Evolutionary conservation across 1,140 invertebrate species (phyloP).

Genomic region (Sesamia nonagrioides): DNA sequence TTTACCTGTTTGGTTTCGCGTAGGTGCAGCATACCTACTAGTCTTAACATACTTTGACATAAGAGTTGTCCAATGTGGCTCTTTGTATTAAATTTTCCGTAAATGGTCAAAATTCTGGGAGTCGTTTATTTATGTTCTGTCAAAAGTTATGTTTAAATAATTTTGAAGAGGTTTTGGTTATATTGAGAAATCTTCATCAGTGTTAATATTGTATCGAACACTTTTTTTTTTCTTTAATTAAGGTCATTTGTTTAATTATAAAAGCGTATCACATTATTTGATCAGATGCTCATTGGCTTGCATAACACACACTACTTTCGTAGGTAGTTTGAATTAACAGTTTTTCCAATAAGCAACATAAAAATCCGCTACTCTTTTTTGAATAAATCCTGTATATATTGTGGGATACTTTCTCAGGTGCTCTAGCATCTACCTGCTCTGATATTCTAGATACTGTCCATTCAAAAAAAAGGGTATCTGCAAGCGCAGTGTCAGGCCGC

Average conservation of each 20-base stretch:
- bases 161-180: not conserved
- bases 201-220: not conserved
- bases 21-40: constrained; percentile 28
- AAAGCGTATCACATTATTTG: not conserved
- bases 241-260: not conserved
- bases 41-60: constrained; percentile 44
- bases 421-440: too few relatives aligned
- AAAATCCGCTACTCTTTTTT: too few relatives aligned
- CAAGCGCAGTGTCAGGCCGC: too few relatives aligned
- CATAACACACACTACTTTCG: not conserved
- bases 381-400: too few relatives aligned
- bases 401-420: too few relatives aligned
- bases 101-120: constrained; percentile 45
- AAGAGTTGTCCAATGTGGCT: constrained; percentile 30
- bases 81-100: constrained; percentile 25
- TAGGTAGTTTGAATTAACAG: not conserved
- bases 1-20: constrained; percentile 37
- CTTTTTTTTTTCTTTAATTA: not conserved
- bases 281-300: not conserved
- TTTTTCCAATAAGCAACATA: too few relatives aligned
- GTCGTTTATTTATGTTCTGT: constrained; percentile 12
- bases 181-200: constrained; percentile 14
- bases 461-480: too few relatives aligned
- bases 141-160: constrained; percentile 16
- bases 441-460: too few relatives aligned